Evolutionary conservation across 2,113 vertebrate genomes (phyloP).

Genomic region (Aegithalos caudatus): DNA sequence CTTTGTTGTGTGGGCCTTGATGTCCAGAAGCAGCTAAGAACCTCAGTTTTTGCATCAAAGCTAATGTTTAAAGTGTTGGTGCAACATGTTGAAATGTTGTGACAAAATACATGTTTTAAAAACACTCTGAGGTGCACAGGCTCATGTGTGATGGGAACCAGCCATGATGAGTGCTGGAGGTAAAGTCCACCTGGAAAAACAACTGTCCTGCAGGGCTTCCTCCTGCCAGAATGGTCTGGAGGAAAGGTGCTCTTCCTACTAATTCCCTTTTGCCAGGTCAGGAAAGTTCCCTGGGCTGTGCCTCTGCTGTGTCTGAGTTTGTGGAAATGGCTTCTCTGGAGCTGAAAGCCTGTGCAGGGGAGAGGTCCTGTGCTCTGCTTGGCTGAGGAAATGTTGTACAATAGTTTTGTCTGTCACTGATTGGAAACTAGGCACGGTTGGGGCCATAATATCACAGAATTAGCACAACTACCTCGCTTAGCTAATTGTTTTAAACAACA

Average conservation of each 20-base stretch:
- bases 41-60: neutral
- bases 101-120: neutral
- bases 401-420: neutral
- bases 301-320: neutral
- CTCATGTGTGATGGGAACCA: neutral
- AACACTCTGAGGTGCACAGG: neutral
- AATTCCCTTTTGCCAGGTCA: neutral
- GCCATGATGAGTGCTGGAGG: rapidly evolving
- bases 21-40: neutral
- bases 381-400: neutral
- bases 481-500: neutral
- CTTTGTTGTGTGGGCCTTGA: neutral
- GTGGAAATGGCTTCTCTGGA: neutral
- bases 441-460: neutral
- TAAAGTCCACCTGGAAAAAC: neutral
- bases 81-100: neutral
- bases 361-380: neutral
- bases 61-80: neutral
- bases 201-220: neutral
- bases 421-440: neutral
- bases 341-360: neutral
- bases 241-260: neutral
- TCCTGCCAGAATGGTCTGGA: neutral
- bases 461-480: neutral
- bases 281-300: neutral